Conservation (phyloP, 2,797 vertebrate species). For the Anguilla marmorata region DNA sequence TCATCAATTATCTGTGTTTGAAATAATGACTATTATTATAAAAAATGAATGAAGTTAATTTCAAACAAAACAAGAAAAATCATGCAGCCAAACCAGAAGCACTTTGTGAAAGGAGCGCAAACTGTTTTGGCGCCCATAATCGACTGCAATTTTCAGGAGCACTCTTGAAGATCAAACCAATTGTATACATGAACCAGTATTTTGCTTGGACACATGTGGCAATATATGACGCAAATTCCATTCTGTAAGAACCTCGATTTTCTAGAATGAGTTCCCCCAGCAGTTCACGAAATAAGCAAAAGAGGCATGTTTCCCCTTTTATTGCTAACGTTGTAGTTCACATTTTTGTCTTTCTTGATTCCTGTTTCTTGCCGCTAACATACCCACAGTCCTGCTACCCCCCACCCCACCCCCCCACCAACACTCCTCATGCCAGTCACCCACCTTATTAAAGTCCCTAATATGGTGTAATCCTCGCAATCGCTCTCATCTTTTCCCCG, state of each 20-base stretch:
- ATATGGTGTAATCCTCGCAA: constrained; percentile 86
- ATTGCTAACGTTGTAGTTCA: constrained; percentile 50
- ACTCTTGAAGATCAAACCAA: too few relatives aligned
- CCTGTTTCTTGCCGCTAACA: constrained; percentile 40
- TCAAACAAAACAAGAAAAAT: too few relatives aligned
- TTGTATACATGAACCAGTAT: too few relatives aligned
- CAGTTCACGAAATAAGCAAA: background rate
- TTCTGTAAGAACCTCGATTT: too few relatives aligned
- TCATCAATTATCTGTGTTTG: background rate
- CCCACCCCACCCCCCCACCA: background rate
- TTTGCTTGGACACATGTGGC: too few relatives aligned
- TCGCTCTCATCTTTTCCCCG: constrained; percentile 83
- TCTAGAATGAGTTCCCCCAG: too few relatives aligned
- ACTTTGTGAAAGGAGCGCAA: too few relatives aligned
- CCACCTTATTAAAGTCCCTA: constrained; percentile 68
- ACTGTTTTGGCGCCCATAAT: too few relatives aligned
- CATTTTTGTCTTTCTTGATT: constrained; percentile 50
- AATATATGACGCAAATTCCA: too few relatives aligned
- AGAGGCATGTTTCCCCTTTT: constrained; percentile 40
- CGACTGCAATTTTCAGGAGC: too few relatives aligned
- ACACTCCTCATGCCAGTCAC: background rate
- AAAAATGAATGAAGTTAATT: too few relatives aligned
- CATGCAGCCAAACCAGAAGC: too few relatives aligned
- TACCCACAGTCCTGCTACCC: background rate
- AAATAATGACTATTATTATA: background rate